Evolutionary conservation across 2,113 vertebrate genomes (phyloP).

Genomic region (Gavialis gangeticus): DNA sequence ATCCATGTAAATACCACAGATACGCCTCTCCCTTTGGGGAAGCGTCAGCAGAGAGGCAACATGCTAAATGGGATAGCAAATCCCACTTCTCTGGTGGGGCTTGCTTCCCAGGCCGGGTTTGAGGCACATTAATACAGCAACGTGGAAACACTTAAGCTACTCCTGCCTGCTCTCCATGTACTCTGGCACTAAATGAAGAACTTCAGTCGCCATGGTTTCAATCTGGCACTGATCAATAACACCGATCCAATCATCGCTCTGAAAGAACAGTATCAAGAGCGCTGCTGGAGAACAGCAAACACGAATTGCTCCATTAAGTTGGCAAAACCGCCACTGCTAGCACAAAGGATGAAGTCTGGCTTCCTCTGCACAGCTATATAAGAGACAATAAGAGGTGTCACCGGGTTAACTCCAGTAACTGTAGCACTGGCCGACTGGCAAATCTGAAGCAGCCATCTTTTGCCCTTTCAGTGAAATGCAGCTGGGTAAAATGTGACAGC

Average conservation of each 20-base stretch:
- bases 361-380: neutral
- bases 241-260: neutral
- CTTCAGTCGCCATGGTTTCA: neutral
- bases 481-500: rapidly evolving
- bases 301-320: neutral
- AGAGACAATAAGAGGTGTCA: neutral
- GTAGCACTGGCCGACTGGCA: neutral
- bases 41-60: neutral
- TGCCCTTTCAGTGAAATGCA: neutral
- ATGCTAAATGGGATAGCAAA: neutral
- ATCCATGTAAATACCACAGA: neutral
- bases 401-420: neutral
- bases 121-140: neutral
- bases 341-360: neutral
- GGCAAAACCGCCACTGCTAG: neutral
- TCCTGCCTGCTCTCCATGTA: neutral
- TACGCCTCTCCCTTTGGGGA: too few species aligned
- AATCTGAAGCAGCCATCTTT: neutral
- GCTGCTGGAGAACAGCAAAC: neutral
- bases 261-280: neutral
- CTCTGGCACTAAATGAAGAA: neutral
- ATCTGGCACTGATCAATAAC: neutral
- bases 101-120: neutral
- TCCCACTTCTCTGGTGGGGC: too few species aligned
- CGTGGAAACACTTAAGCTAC: neutral